Base-by-base conservation (phyloP, 92 coral and sea anemone species). In the Diadumene lineata region DNA sequence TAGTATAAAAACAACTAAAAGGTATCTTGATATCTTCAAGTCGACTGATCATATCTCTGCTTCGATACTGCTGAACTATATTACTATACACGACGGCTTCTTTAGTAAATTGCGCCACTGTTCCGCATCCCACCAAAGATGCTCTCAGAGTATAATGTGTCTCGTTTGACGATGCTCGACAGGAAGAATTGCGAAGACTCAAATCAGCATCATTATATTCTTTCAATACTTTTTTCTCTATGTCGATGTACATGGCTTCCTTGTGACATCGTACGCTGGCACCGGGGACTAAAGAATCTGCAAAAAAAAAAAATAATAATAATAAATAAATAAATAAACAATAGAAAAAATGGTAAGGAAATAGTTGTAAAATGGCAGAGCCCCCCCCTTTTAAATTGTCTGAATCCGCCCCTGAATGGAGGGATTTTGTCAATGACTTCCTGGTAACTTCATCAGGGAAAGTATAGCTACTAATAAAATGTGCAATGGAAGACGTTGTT, bases 111-210 rank as follows among this genome's bases (percentile, higher is more conserved):
- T 86, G 82, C 62, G 81, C 77, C 60, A 34, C 75, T 17, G 97
- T 91, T n/a, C 97, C 97, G 76, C 97, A 91, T 23, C 90, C 78
- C 34, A 88, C 60, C 44, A 91, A 82, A 62, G 93, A 92, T 32
- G 97, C 90, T 30, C 64, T 68, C 17, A 91, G 74, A 24, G 80
- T 65, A 73, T 72, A 87, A 66, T 91, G 93, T 13, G 97, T 91
- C 74, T 58, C 75, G 25, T 88, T 91, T 8, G 80, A 78, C 21
- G 90, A 82, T 17, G 93, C 90, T 6, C 68, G 66, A 67, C 97
- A 91, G 8, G 90, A 66, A 17, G 68, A 77, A 75, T 91, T 81
- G 18, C 25, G 30, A 7, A 91, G 84, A n/a, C 79, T 85, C 48
- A 91, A 75, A 11, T 50, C 25, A 4, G 64, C 48, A 2, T 80